Base-by-base conservation (phyloP, 2,113 vertebrate species). In the Mus spicilegus region DNA sequence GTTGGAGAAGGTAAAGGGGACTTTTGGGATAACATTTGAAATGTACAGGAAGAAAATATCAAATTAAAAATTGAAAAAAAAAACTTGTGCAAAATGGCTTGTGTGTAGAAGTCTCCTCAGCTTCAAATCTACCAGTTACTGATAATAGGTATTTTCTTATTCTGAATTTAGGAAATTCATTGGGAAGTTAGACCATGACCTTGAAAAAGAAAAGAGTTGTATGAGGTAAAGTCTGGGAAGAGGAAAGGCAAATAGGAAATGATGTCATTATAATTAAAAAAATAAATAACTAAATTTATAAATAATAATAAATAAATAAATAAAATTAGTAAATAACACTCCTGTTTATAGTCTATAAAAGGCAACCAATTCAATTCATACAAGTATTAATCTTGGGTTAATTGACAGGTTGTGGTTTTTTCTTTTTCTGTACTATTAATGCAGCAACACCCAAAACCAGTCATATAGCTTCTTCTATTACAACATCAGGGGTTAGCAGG, bases 401-500 rank as follows among this genome's bases (percentile, higher is more conserved):
- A n/a, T 51, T 63, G 70, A n/a, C 13, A 94, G 89, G 72, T 54
- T 73, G 33, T 11, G 17, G n/a, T n/a, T n/a, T 73, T 5, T 80
- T 89, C 89, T 63, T 61, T 6, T 85, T 95, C 46, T 85, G 85
- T 30, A 42, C n/a, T 80, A 73, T 91, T n/a, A 75, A 91, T 95
- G 54, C 11, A 80, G 36, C 42, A 70, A 7, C 56, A 72, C 12
- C n/a, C 67, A 56, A 92, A 91, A 87, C 9, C n/a, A 72, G 28
- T 82, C 39, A 11, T 61, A 3, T 93, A 81, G 26, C 58, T 63
- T 69, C 80, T 67, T 81, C 75, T 28, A 54, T 30, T 82, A 76
- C 26, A 76, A 36, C 65, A 24, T 63, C 26, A 67, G 70, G 36
- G 36, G 87, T 39, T 58, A 61, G 70, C 56, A 51, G 49, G 76